Conservation (phyloP, 1,140 invertebrate genomes). For the Drosophila gunungcola region DNA sequence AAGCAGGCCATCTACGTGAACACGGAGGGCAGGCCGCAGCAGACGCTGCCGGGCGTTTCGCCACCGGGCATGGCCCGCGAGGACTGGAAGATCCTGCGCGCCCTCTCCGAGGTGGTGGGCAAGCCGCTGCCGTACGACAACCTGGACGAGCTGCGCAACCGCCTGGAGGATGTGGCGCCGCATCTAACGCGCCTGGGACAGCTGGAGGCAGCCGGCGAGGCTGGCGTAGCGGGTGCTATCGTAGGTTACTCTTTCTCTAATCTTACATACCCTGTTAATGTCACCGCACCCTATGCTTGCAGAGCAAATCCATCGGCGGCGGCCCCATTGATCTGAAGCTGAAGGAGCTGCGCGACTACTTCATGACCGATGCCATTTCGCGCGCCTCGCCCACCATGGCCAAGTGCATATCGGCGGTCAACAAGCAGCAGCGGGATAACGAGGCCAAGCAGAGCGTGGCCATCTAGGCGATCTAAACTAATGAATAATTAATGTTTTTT, state of each 20-base stretch:
- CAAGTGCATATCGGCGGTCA: constrained; percentile 96
- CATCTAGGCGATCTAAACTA: constrained; percentile 68
- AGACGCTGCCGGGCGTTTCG: constrained; percentile 95
- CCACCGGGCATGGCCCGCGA: constrained; percentile 97
- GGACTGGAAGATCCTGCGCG: constrained; percentile 98
- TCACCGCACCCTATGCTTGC: constrained; percentile 25
- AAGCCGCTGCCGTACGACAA: constrained; percentile 95
- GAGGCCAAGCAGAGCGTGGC: constrained; percentile 66
- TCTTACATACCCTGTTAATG: no score
- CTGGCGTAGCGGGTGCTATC: constrained; percentile 88
- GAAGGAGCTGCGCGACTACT: constrained; percentile 96
- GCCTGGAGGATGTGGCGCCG: constrained; percentile 94
- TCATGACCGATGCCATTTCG: constrained; percentile 98
- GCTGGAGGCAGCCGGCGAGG: constrained; percentile 92
- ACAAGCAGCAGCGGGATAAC: constrained; percentile 86
- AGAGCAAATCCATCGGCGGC: constrained; percentile 86
- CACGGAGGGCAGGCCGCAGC: constrained; percentile 98
- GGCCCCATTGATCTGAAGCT: constrained; percentile 90
- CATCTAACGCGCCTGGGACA: constrained; percentile 94
- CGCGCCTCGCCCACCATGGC: constrained; percentile 99
- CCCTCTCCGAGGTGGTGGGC: constrained; percentile 90
- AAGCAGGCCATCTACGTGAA: constrained; percentile 99
- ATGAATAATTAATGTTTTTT: constrained; percentile 74
- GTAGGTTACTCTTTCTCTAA: no score
- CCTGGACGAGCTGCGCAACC: constrained; percentile 92